Conservation (phyloP, 2,113 vertebrate genomes). For the Benitochromis conjunctus region DNA sequence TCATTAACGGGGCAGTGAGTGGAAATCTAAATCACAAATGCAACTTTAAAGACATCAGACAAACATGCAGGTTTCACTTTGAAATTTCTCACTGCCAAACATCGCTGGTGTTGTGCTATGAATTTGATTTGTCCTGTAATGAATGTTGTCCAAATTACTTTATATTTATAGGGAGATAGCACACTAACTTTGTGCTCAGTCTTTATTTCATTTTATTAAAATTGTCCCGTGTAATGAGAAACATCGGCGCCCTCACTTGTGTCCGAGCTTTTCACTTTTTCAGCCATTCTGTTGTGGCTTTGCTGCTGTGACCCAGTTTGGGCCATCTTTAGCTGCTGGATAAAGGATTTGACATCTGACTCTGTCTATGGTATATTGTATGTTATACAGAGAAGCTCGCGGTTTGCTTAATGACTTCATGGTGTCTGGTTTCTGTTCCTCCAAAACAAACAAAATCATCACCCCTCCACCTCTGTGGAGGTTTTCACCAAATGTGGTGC, state of each 20-base stretch:
- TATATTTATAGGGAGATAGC: rapidly evolving
- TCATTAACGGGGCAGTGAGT: not conserved
- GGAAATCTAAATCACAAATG: not conserved
- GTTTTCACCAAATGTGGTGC: not conserved
- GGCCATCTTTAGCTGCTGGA: no score
- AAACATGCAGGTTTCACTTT: no score
- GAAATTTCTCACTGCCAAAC: not conserved
- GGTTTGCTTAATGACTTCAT: not conserved
- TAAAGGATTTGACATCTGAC: not conserved
- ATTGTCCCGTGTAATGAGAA: not conserved
- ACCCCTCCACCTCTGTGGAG: not conserved
- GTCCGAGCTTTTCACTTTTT: not conserved
- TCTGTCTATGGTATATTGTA: rapidly evolving
- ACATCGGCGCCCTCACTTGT: not conserved
- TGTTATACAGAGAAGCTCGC: not conserved
- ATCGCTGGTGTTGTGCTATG: not conserved
- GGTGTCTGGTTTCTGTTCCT: not conserved
- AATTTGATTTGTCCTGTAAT: not conserved
- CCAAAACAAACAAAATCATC: not conserved
- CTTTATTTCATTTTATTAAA: not conserved
- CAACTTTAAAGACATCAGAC: rapidly evolving
- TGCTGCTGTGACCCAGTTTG: not conserved
- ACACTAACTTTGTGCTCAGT: not conserved
- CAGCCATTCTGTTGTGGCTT: not conserved
- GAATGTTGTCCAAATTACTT: not conserved